These are phyloP conservation scores for Loriculus beryllinus DNA, from an alignment of 2,797 vertebrate genomes.

Conservation along the genomic window DNA sequence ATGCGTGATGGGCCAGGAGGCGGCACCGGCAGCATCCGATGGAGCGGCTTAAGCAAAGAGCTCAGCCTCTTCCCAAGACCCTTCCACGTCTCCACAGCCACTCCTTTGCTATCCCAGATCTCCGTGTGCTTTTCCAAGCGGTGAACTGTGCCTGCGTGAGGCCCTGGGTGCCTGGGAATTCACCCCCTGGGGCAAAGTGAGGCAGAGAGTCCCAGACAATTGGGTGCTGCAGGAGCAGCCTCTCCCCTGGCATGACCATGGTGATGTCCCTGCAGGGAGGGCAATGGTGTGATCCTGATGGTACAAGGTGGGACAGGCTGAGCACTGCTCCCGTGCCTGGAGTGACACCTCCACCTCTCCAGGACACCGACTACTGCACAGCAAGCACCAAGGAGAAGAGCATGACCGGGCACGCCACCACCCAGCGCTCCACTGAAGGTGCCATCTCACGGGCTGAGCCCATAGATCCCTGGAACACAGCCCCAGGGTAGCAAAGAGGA, in stretches of 20 bases:
- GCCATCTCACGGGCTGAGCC: not conserved
- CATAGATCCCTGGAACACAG: fast-evolving
- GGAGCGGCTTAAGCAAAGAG: not conserved
- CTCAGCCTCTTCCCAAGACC: not conserved
- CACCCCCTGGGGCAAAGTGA: not conserved
- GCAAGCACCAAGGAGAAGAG: not conserved
- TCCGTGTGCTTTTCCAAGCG: fast-evolving
- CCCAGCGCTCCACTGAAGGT: not conserved
- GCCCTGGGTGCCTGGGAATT: not conserved
- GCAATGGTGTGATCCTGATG: fast-evolving
- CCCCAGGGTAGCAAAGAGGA: fast-evolving
- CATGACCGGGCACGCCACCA: not conserved
- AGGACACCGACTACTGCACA: not conserved
- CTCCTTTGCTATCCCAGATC: not conserved
- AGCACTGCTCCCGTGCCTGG: not conserved
- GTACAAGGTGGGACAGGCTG: fast-evolving
- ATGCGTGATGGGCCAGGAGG: not conserved
- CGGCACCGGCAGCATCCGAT: not conserved
- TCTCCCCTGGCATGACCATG: not conserved
- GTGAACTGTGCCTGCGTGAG: fast-evolving
- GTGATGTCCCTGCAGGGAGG: not conserved
- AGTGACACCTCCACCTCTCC: not conserved
- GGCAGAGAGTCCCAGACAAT: not conserved
- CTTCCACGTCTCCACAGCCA: fast-evolving
- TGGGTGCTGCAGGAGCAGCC: not conserved